Evolutionary conservation across 2,113 vertebrate species (phyloP), one percentile per base, ranked within the genome.

Genomic region (Melierax canorus): DNA sequence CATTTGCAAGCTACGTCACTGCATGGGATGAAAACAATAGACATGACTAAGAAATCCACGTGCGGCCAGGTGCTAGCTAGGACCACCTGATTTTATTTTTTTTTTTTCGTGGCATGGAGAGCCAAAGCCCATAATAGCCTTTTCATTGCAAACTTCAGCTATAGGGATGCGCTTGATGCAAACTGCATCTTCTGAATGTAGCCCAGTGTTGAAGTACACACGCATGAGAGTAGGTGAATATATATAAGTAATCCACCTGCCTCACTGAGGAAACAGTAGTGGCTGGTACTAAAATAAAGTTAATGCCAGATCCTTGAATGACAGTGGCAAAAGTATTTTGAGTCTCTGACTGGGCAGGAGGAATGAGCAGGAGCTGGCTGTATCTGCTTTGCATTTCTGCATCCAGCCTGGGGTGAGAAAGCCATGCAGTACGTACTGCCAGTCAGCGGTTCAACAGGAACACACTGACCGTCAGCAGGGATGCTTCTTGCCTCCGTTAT

Each of bases 381-480:
- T 41, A 58, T 38, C 30, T 32, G 38, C 50, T 89, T 48, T 39
- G 46, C 1, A 1, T 50, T 63, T 94, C 39, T 83, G 71, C 43
- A 36, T 59, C 26, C 73, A 46, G 46, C 51, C 1, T 0, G 7
- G 34, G 32, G 55, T 43, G 30, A 63, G 86, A 29, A 86, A 86
- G 79, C 53, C 9, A 3, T 17, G 53, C 30, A 19, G 60, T 4
- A 41, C 0, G 4, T 46, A 21, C 32, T 34, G 53, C 58, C 1
- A 1, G 3, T 11, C 24, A 15, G 48, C 1, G 3, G 21, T 8
- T 50, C 69, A 30, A 6, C 10, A 13, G 67, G 72, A 59, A 24
- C 45, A 46, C 11, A 2, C 11, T 2, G 30, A 30, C n/a, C 3
- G 0, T 14, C 46, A 22, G 39, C 48, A 43, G 26, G 36, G 71